These are phyloP conservation scores for Rhinopithecus roxellana DNA, from an alignment of 2,113 vertebrate species.

Conservation along the genomic window DNA sequence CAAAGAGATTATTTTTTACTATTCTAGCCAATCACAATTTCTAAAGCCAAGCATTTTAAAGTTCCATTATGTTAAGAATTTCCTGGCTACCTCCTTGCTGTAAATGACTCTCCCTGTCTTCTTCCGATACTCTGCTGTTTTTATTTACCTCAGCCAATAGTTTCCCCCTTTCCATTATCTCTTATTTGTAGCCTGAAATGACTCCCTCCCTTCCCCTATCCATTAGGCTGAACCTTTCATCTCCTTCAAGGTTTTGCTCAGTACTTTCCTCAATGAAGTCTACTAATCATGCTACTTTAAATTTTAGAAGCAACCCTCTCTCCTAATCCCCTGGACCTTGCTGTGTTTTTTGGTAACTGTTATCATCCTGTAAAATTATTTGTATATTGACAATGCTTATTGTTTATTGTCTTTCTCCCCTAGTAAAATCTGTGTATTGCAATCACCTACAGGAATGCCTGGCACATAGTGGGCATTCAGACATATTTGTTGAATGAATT, in stretches of 20 bases:
- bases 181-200: neutral
- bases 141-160: neutral
- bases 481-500: neutral
- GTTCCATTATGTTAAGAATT: constrained; percentile 8
- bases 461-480: neutral
- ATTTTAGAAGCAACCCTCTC: neutral
- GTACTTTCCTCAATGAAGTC: neutral
- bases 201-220: neutral
- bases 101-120: neutral
- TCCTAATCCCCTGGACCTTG: neutral
- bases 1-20: constrained; percentile 17
- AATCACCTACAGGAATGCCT: neutral
- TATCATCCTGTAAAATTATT: neutral
- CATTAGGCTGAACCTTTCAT: neutral
- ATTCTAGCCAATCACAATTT: constrained; percentile 20
- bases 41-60: constrained; percentile 7
- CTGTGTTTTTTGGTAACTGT: neutral
- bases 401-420: neutral
- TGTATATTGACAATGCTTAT: neutral
- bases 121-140: neutral
- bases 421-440: neutral
- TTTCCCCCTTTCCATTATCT: neutral
- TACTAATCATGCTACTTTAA: neutral
- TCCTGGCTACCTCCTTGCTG: neutral
- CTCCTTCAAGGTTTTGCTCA: neutral